These are phyloP conservation scores for Dorcus hopei DNA, from an alignment of 2,888 invertebrate species.

Conservation along the genomic window DNA sequence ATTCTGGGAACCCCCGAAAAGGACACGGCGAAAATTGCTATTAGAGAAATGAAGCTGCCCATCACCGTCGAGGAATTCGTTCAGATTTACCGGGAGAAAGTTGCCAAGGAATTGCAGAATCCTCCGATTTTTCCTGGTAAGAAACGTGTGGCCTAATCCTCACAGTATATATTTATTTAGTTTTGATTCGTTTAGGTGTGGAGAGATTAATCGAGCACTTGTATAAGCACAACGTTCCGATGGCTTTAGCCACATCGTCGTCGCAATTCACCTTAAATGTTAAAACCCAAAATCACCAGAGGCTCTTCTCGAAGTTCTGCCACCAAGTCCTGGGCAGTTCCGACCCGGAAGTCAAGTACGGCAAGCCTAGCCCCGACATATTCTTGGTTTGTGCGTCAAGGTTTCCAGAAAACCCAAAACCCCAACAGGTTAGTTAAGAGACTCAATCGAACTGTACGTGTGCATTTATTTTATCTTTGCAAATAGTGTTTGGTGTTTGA, in stretches of 20 bases:
- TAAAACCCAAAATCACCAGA: conserved; percentile 53
- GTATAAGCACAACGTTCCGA: conserved; percentile 58
- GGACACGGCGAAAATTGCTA: conserved; percentile 54
- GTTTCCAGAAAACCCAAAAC: conserved; percentile 55
- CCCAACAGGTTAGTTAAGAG: conserved; percentile 36
- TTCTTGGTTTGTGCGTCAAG: conserved; percentile 62
- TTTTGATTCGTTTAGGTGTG: conserved; percentile 48
- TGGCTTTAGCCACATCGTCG: conserved; percentile 69
- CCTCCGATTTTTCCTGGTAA: conserved; percentile 60
- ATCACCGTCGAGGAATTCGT: conserved; percentile 61
- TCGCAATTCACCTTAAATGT: conserved; percentile 55
- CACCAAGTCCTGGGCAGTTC: conserved; percentile 62
- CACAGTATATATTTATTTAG: too few species aligned
- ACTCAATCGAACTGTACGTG: neutral
- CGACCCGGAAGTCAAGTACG: conserved; percentile 64
- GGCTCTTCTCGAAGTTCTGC: conserved; percentile 54
- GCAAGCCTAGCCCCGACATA: conserved; percentile 72
- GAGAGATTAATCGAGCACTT: conserved; percentile 61
- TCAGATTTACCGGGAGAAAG: conserved; percentile 48
- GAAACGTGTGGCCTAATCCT: neutral
- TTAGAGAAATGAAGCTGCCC: conserved; percentile 58
- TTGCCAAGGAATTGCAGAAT: conserved; percentile 52
- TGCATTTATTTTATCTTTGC: neutral
- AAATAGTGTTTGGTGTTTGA: conserved; percentile 61
- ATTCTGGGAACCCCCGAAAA: conserved; percentile 53